Evolutionary conservation across 2,888 invertebrate genomes (phyloP).

Genomic region (Aphodius sticticus): DNA sequence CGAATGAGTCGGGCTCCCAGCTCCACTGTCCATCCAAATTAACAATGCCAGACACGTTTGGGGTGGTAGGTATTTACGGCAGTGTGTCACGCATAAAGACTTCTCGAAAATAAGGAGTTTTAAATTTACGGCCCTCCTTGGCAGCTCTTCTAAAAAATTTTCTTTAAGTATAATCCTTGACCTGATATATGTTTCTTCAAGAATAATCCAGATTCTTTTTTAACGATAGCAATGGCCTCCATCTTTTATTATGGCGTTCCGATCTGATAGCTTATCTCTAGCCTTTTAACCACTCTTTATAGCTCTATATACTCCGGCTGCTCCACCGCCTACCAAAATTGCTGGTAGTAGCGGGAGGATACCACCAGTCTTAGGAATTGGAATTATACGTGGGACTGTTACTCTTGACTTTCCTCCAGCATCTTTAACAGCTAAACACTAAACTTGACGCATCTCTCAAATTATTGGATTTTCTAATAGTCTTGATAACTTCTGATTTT

Average conservation of each 20-base stretch:
- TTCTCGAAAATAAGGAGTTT: constrained; percentile 44
- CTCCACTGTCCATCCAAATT: constrained; percentile 48
- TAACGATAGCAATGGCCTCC: too few species aligned
- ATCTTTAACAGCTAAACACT: constrained; percentile 31
- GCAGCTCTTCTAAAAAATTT: constrained; percentile 41
- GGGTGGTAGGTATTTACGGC: constrained; percentile 36
- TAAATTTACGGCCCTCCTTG: constrained; percentile 40
- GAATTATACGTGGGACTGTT: constrained; percentile 43
- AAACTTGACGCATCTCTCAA: too few species aligned
- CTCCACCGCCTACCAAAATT: too few species aligned
- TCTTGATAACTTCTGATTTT: too few species aligned
- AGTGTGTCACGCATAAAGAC: constrained; percentile 48
- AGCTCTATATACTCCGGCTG: too few species aligned
- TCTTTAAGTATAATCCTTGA: too few species aligned
- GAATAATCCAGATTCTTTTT: constrained; percentile 45
- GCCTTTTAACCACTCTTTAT: too few species aligned
- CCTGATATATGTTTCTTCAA: constrained; percentile 43
- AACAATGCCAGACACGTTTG: constrained; percentile 47
- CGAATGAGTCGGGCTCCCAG: constrained; percentile 55
- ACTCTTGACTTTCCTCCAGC: constrained; percentile 43
- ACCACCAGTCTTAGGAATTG: constrained; percentile 42
- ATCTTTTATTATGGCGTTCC: constrained; percentile 47
- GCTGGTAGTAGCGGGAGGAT: too few species aligned
- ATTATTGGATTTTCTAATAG: constrained; percentile 5
- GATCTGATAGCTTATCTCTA: constrained; percentile 42